phyloP scores from a whole-genome alignment of 2,888 invertebrate genomes.

The Agrotis exclamationis region DNA sequence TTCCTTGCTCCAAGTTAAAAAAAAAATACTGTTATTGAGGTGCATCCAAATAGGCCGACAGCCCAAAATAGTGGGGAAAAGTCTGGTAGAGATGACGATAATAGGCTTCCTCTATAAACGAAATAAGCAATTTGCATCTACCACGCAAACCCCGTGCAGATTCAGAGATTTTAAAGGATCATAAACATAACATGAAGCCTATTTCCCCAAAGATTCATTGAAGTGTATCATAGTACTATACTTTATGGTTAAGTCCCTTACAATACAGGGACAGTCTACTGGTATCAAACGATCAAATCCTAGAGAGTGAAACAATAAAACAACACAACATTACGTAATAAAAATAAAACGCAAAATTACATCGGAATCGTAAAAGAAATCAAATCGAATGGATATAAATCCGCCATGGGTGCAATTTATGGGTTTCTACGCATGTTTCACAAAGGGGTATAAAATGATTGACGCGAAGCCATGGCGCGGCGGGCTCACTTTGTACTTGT shows the following conservation, averaged over 20 bases:
- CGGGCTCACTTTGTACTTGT: slow-evolving; percentile 37
- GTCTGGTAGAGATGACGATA: too few species aligned
- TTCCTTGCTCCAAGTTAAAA: too few species aligned
- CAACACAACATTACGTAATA: slow-evolving; percentile 18
- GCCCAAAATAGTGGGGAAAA: too few species aligned
- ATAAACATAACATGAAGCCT: neutral
- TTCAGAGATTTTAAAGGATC: too few species aligned
- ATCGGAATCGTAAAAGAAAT: slow-evolving; percentile 42
- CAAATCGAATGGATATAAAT: slow-evolving; percentile 59
- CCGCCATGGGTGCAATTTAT: slow-evolving; percentile 47
- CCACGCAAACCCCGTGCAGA: too few species aligned
- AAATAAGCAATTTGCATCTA: too few species aligned
- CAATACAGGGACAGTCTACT: neutral
- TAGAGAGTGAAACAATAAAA: slow-evolving; percentile 28
- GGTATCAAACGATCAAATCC: neutral
- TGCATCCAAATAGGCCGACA: too few species aligned
- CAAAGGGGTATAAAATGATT: slow-evolving; percentile 47
- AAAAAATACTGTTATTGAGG: too few species aligned
- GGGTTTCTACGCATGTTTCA: slow-evolving; percentile 38
- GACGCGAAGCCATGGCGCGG: slow-evolving; percentile 48
- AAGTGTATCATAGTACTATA: too few species aligned
- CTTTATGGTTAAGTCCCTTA: neutral
- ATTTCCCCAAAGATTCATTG: neutral
- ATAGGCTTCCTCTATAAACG: too few species aligned
- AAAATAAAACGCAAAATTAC: slow-evolving; percentile 45